A percentile compares a stretch with the other conserved stretches of the same genome.
phyloP scores from a whole-genome alignment of 2,888 invertebrate genomes.

The Herminia tarsipennalis region DNA sequence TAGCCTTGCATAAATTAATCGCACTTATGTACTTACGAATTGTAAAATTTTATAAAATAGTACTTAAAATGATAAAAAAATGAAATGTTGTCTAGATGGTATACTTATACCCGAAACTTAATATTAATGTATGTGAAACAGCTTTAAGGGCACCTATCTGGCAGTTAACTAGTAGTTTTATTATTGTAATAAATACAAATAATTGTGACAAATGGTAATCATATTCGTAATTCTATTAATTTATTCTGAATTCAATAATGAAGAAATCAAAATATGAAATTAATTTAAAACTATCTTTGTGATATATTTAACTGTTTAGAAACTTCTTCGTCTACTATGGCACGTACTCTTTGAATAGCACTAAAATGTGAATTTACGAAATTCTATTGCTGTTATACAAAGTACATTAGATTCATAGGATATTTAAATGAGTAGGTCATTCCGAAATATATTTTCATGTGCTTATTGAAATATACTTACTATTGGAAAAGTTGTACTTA shows the following conservation, averaged over 20 bases:
- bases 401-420: slow-evolving; percentile 50
- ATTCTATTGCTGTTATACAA: slow-evolving; percentile 41
- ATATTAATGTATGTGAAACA: slow-evolving; percentile 33
- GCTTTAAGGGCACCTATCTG: slow-evolving; percentile 34
- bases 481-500: slow-evolving; percentile 73
- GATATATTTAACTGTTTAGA: slow-evolving; percentile 26
- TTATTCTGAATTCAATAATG: too few relatives aligned
- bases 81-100: slow-evolving; percentile 26
- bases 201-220: slow-evolving; percentile 14
- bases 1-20: slow-evolving; percentile 57
- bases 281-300: slow-evolving; percentile 20
- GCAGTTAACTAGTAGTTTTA: slow-evolving; percentile 18
- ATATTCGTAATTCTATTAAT: too few relatives aligned
- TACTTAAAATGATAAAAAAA: slow-evolving; percentile 45
- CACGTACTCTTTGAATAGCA: slow-evolving; percentile 31
- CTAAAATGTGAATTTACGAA: slow-evolving; percentile 27
- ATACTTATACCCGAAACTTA: slow-evolving; percentile 22
- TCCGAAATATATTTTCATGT: slow-evolving; percentile 63
- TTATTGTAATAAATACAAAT: too few relatives aligned
- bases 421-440: slow-evolving; percentile 50
- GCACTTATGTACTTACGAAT: slow-evolving; percentile 60
- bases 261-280: slow-evolving; percentile 12
- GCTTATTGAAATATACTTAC: slow-evolving; percentile 51
- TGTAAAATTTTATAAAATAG: slow-evolving; percentile 50
- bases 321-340: slow-evolving; percentile 16